Conservation (phyloP, 2,113 vertebrate genomes). For the Trachemys scripta region DNA sequence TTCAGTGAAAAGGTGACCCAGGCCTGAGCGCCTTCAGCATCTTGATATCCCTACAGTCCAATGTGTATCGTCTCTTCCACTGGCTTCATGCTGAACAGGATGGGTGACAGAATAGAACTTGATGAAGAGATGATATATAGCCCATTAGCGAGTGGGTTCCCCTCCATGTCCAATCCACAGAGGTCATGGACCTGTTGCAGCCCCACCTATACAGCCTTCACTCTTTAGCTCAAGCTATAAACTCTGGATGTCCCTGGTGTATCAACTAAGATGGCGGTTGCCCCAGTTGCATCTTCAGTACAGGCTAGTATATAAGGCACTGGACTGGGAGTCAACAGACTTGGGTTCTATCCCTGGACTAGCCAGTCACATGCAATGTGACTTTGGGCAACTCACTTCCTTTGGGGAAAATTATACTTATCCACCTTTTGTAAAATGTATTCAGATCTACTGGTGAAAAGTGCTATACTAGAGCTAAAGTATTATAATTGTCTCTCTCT, state of each 20-base stretch:
- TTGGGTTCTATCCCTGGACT: neutral
- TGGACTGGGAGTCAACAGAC: accelerated
- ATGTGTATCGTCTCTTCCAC: no score
- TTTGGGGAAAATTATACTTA: neutral
- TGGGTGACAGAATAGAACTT: no score
- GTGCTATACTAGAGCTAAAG: neutral
- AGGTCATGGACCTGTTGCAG: neutral
- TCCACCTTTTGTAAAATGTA: neutral
- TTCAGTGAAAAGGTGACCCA: neutral
- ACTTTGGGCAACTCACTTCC: neutral
- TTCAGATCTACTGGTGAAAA: neutral
- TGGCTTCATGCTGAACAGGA: neutral
- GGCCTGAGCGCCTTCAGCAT: accelerated
- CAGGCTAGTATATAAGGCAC: accelerated
- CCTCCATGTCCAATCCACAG: accelerated
- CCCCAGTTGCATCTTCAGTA: no score
- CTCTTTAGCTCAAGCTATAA: accelerated
- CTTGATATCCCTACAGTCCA: accelerated
- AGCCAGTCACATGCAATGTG: accelerated
- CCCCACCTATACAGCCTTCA: neutral
- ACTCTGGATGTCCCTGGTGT: neutral
- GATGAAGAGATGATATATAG: neutral
- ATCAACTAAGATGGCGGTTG: accelerated
- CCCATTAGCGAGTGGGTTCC: neutral
- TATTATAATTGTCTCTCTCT: neutral